A percentile compares a stretch with the other conserved stretches of the same genome.
Evolutionary conservation across 2,113 vertebrate genomes (phyloP).

Genomic region (Hoplias malabaricus): DNA sequence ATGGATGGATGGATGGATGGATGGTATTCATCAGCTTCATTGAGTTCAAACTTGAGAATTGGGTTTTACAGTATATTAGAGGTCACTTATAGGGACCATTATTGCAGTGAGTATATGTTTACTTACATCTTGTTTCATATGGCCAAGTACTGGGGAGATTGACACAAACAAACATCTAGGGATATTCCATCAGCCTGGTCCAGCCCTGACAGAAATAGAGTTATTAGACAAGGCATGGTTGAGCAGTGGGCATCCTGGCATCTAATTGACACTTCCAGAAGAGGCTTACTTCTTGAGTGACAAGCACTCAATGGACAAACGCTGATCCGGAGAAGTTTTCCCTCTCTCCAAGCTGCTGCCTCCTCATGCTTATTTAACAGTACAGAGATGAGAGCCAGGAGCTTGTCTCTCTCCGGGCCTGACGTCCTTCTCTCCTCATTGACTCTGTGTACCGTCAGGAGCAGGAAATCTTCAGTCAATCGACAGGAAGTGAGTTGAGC

Average conservation of each 20-base stretch:
- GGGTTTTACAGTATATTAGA: too few relatives aligned
- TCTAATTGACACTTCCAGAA: constrained; percentile 69
- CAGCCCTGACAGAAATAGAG: constrained; percentile 30
- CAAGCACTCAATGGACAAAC: constrained; percentile 50
- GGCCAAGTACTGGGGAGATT: neutral
- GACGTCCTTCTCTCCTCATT: constrained; percentile 64
- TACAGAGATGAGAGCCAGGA: constrained; percentile 49
- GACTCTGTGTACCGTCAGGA: constrained; percentile 58
- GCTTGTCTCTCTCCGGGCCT: constrained; percentile 53
- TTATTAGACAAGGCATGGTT: constrained; percentile 45
- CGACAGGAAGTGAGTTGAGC: constrained; percentile 55
- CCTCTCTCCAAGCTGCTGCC: constrained; percentile 8
- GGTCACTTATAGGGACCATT: too few relatives aligned
- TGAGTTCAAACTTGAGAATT: too few relatives aligned
- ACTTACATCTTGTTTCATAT: neutral
- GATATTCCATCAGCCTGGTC: constrained; percentile 51
- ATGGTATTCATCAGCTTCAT: too few relatives aligned
- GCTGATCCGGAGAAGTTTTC: constrained; percentile 49
- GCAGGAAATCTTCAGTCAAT: constrained; percentile 43
- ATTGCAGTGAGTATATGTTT: too few relatives aligned
- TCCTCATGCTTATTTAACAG: constrained; percentile 60
- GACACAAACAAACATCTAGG: neutral
- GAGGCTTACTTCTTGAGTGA: constrained; percentile 37
- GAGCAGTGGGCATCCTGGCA: constrained; percentile 61
- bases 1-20: too few relatives aligned